phyloP scores from a whole-genome alignment of 2,113 vertebrate species.

The Oreochromis spilurus region DNA sequence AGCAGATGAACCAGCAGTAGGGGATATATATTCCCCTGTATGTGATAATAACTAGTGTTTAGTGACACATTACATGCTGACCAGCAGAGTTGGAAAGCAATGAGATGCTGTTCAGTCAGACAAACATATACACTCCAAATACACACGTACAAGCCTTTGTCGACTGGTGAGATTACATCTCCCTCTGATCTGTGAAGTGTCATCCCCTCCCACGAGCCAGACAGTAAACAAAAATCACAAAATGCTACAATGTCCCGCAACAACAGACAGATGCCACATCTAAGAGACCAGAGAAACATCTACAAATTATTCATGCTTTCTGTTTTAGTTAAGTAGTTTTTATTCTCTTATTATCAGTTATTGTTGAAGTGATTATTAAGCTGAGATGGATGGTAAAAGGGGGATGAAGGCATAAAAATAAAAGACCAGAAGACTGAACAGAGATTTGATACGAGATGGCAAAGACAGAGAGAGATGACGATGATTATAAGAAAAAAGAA shows the following conservation, averaged over 20 bases:
- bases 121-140: neutral
- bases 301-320: conserved; percentile 26
- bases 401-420: neutral
- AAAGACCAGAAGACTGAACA: neutral
- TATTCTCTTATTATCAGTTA: conserved; percentile 17
- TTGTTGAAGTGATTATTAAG: conserved; percentile 28
- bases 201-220: neutral
- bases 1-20: conserved; percentile 1
- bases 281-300: conserved; percentile 12
- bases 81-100: neutral
- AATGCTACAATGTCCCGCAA: neutral
- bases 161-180: conserved; percentile 35
- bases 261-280: conserved; percentile 12
- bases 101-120: neutral
- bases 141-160: neutral
- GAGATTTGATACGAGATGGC: neutral
- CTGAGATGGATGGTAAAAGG: neutral
- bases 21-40: neutral
- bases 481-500: neutral
- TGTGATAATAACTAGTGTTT: conserved; percentile 44
- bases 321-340: conserved; percentile 17
- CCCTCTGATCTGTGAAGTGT: conserved; percentile 19
- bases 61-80: conserved; percentile 19
- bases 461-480: neutral
- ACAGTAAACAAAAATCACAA: conserved; percentile 29